A percentile compares a stretch with the other conserved stretches of the same genome.
These are phyloP conservation scores for Cryptosula pallasiana DNA, from an alignment of 2,888 invertebrate species.

Conservation along the genomic window DNA sequence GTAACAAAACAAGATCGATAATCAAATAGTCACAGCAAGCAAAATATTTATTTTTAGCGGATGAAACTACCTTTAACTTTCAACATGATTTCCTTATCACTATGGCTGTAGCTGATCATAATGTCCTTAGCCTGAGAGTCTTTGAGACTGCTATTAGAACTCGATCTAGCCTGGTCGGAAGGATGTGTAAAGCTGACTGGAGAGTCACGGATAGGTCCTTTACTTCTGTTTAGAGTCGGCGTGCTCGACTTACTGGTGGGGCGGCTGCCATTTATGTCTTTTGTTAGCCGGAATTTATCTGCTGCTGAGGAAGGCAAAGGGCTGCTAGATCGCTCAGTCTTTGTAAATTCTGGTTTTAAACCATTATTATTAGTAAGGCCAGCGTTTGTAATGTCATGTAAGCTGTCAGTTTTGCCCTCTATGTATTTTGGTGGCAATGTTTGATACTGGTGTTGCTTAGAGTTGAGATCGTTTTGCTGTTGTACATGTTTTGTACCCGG, in stretches of 20 bases:
- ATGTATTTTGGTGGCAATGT: background rate
- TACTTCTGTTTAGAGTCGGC: background rate
- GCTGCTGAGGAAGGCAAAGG: background rate
- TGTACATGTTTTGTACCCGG: background rate
- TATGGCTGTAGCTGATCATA: slow-evolving; percentile 47
- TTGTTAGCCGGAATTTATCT: background rate
- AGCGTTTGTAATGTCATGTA: background rate
- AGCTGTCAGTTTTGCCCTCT: background rate
- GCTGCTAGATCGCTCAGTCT: background rate
- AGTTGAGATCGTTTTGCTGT: background rate
- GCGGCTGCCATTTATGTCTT: slow-evolving; percentile 1
- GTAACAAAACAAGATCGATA: no score
- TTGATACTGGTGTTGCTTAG: background rate
- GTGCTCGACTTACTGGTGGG: background rate
- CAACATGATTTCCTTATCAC: slow-evolving; percentile 38
- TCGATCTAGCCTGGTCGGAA: background rate
- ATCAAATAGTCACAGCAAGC: no score
- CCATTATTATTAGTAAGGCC: background rate
- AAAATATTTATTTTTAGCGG: no score
- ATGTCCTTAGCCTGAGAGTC: slow-evolving; percentile 33
- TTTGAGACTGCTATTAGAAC: slow-evolving; percentile 15
- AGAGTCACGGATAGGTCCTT: background rate
- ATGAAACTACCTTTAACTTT: slow-evolving; percentile 35
- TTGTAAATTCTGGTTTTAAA: no score
- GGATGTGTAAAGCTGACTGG: no score